phyloP scores from a whole-genome alignment of 2,113 vertebrate species.

The Pachypanchax playfairii region DNA sequence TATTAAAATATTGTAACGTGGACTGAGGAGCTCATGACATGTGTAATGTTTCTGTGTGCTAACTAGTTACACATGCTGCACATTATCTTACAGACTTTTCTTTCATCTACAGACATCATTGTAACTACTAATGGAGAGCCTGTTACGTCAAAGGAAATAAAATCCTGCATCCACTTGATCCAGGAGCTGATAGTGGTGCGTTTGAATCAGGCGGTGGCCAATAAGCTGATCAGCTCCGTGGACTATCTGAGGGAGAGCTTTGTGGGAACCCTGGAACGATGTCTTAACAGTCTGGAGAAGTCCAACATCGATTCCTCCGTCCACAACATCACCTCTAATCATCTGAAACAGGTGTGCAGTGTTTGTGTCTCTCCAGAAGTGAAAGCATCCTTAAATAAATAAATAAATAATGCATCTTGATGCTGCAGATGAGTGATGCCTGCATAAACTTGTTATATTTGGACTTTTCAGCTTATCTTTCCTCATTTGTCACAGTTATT shows the following conservation, averaged over 20 bases:
- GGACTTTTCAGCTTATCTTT: neutral
- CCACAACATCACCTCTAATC: slow-evolving; percentile 91
- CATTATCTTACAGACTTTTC: slow-evolving; percentile 1
- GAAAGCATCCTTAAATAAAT: neutral
- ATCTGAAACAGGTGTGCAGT: slow-evolving; percentile 92
- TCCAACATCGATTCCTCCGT: slow-evolving; percentile 80
- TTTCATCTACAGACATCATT: slow-evolving; percentile 84
- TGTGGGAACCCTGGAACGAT: slow-evolving; percentile 94
- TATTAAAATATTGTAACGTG: neutral
- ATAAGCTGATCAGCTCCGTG: slow-evolving; percentile 95
- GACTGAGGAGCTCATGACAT: slow-evolving; percentile 3
- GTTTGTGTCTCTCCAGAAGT: neutral
- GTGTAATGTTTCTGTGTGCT: slow-evolving; percentile 1
- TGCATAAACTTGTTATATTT: neutral
- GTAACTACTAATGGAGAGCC: slow-evolving; percentile 91
- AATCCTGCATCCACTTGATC: slow-evolving; percentile 94
- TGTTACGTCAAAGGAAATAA: slow-evolving; percentile 90
- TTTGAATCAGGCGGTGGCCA: slow-evolving; percentile 95
- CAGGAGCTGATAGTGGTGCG: slow-evolving; percentile 93
- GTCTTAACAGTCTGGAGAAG: slow-evolving; percentile 94
- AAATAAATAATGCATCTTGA: too few species aligned
- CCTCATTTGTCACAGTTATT: slow-evolving; percentile 82
- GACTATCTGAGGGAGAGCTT: slow-evolving; percentile 97
- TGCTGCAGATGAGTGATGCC: too few species aligned
- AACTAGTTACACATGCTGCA: neutral